These are phyloP conservation scores for Tribolium freemani DNA, from an alignment of 2,888 invertebrate species.

Conservation along the genomic window DNA sequence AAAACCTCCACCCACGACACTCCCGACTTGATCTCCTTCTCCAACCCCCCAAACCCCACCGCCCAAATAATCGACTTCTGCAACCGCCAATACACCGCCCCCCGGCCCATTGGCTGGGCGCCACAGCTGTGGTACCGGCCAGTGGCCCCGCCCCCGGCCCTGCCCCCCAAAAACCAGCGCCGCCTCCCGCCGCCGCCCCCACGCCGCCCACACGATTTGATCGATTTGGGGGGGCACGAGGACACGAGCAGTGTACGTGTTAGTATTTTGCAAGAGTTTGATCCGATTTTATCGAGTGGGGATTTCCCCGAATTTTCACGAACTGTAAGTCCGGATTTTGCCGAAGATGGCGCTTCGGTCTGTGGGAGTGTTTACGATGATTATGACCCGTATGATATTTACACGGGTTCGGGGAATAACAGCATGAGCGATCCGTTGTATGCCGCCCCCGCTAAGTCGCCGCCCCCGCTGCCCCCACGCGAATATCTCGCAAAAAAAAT, in stretches of 20 bases:
- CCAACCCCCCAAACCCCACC: constrained; percentile 74
- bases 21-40: constrained; percentile 80
- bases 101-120: neutral
- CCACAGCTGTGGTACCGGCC: constrained; percentile 36
- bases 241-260: constrained; percentile 71
- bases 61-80: constrained; percentile 74
- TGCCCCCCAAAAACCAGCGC: constrained; percentile 65
- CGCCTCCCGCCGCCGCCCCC: constrained; percentile 53
- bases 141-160: constrained; percentile 62
- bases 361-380: constrained; percentile 80
- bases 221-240: constrained; percentile 72
- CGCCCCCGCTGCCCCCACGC: constrained; percentile 74
- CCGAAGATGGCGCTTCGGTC: constrained; percentile 72
- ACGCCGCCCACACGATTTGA: constrained; percentile 51
- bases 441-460: constrained; percentile 68
- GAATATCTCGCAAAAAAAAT: constrained; percentile 63
- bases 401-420: constrained; percentile 74
- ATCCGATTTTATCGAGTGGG: constrained; percentile 80
- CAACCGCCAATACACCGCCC: constrained; percentile 66
- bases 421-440: constrained; percentile 78
- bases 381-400: constrained; percentile 84
- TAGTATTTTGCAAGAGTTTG: constrained; percentile 89
- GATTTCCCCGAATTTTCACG: constrained; percentile 65
- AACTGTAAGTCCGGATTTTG: constrained; percentile 67
- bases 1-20: constrained; percentile 67